Conservation (phyloP, 2,797 vertebrate species). For the Ibycter americanus region DNA sequence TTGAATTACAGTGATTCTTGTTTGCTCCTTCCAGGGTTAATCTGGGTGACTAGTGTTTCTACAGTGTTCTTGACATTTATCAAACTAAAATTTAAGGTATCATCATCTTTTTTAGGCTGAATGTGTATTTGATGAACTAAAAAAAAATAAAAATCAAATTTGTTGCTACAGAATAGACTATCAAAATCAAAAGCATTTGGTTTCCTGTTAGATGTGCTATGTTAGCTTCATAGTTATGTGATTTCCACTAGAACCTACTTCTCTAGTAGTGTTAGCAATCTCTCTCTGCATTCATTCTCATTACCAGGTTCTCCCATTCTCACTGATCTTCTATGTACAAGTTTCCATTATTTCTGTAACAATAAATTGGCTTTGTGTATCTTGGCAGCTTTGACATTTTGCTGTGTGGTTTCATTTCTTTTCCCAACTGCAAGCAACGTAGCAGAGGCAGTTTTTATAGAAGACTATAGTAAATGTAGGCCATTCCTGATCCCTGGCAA, state of each 20-base stretch:
- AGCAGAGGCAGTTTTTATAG: neutral
- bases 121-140: neutral
- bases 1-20: neutral
- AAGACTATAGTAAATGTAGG: slow-evolving; percentile 3
- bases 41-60: neutral
- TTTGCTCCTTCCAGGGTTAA: neutral
- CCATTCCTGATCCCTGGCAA: neutral
- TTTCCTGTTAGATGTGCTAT: neutral
- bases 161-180: neutral
- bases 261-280: neutral
- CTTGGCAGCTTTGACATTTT: slow-evolving; percentile 36
- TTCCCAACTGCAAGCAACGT: neutral
- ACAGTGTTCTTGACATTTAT: neutral
- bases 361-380: slow-evolving; percentile 16
- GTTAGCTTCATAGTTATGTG: neutral
- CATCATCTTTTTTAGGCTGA: neutral
- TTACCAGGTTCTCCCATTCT: neutral
- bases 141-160: neutral
- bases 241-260: neutral
- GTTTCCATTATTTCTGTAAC: slow-evolving; percentile 12
- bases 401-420: neutral
- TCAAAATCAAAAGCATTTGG: neutral
- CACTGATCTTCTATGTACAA: neutral
- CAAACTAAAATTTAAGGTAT: neutral
- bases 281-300: neutral